Evolutionary conservation across 2,888 invertebrate species (phyloP), one percentile per base, ranked within the genome.

Genomic region (Aromia moschata): DNA sequence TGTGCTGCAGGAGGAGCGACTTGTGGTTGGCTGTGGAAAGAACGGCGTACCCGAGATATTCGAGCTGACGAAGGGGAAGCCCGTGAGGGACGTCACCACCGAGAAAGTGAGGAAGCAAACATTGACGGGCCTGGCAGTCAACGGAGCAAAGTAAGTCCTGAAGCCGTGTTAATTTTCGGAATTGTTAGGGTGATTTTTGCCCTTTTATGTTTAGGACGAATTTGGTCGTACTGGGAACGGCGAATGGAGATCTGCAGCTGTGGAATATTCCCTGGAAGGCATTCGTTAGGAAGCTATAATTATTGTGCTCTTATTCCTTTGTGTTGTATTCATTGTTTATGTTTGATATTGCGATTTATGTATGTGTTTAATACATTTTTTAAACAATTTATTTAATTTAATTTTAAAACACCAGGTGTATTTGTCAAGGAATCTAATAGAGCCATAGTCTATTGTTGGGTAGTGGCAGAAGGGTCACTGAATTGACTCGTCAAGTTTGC

Each of bases 201-300:
- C 30, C 31, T 56, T 61, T 55, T 45, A 25, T 52, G 76, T 78
- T 61, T 58, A 79, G 79, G 25, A 65, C 70, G 36, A 71, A 76
- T 51, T 67, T 73, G 16, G 74, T 79, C 31, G 78, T 74, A 20
- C 59, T 76, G 45, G 80, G 78, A 15, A 74, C 70, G 46, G 64
- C 68, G 2, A 71, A 74, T 36, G 80, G 80, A n/a, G 63, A 71
- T 43, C 41, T 80, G 31, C 77, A 80, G 56, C 58, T 81, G 38
- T 80, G 80, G 80, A 73, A 64, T 40, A 71, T 80, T 45, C 79
- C 79, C 12, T 81, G 81, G 81, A 65, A 68, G 14, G 51, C 49
- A 11, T 56, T 65, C 16, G 37, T 51, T 14, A 58, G 43, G 11
- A 54, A 56, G 20, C 18, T 18, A 1, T 38, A 16, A 14, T 38